Percentiles rank a stretch among this genome's conserved stretches.
These are phyloP conservation scores for Diadophis punctatus DNA, from an alignment of 2,113 vertebrate species.

Conservation along the genomic window DNA sequence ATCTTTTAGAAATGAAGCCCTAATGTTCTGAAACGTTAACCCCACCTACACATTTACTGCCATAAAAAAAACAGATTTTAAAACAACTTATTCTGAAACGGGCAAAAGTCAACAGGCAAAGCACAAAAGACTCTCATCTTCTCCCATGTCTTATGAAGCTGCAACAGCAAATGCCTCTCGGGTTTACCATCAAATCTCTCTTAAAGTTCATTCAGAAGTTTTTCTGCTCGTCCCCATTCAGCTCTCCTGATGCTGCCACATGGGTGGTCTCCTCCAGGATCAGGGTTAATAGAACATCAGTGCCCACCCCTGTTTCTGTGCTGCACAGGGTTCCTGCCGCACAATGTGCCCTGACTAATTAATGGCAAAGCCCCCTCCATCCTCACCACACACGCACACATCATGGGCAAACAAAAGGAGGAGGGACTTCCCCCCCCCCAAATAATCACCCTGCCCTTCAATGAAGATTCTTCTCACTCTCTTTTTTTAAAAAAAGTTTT, in stretches of 20 bases:
- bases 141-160: fast-evolving
- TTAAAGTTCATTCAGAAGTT: not conserved
- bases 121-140: not conserved
- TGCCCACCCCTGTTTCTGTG: constrained; percentile 48
- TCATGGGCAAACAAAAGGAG: constrained; percentile 50
- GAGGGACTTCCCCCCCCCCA: constrained; percentile 42
- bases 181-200: fast-evolving
- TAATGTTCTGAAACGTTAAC: not conserved
- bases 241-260: not conserved
- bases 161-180: fast-evolving
- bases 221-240: fast-evolving
- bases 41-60: not conserved
- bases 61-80: not conserved
- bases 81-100: not conserved
- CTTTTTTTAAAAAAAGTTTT: too few relatives aligned
- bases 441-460: constrained; percentile 65
- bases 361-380: constrained; percentile 47
- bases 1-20: not conserved
- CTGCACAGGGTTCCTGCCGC: constrained; percentile 49
- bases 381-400: not conserved
- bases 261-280: constrained; percentile 53
- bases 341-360: constrained; percentile 49
- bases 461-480: constrained; percentile 48
- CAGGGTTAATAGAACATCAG: constrained; percentile 55
- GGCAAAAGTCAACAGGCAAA: not conserved